phyloP scores from a whole-genome alignment of 2,797 vertebrate genomes.

The Siniperca undulata region DNA sequence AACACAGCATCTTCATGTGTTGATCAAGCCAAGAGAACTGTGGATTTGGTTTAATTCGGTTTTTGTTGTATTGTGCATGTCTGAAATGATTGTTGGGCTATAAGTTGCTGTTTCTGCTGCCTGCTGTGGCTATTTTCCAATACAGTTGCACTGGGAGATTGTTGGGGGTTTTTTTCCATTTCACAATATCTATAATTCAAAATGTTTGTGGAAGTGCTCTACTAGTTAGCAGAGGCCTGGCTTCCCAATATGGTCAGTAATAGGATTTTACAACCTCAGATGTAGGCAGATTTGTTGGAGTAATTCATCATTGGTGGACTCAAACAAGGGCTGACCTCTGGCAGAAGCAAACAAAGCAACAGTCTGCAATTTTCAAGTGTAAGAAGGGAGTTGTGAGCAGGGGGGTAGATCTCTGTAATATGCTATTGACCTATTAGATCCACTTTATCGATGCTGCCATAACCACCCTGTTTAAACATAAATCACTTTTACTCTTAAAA shows the following conservation, averaged over 20 bases:
- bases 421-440: not conserved
- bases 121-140: conserved; percentile 16
- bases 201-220: conserved; percentile 29
- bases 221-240: not conserved
- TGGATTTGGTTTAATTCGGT: not conserved
- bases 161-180: conserved; percentile 14
- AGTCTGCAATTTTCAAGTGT: not conserved
- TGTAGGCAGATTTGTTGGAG: not conserved
- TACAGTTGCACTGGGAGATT: conserved; percentile 4
- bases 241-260: not conserved
- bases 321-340: not conserved
- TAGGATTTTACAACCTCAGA: not conserved
- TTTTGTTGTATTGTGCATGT: not conserved
- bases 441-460: too few relatives aligned
- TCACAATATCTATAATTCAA: conserved; percentile 51
- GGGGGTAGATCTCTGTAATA: not conserved
- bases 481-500: not conserved
- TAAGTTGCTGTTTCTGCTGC: conserved; percentile 6
- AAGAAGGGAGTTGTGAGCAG: not conserved
- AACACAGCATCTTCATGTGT: conserved; percentile 21
- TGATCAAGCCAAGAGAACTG: conserved; percentile 1
- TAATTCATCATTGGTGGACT: not conserved
- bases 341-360: not conserved
- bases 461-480: not conserved
- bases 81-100: not conserved